Evolutionary conservation across 2,888 invertebrate species (phyloP), one percentile per base, ranked within the genome.

Genomic region (Amaurobius ferox): DNA sequence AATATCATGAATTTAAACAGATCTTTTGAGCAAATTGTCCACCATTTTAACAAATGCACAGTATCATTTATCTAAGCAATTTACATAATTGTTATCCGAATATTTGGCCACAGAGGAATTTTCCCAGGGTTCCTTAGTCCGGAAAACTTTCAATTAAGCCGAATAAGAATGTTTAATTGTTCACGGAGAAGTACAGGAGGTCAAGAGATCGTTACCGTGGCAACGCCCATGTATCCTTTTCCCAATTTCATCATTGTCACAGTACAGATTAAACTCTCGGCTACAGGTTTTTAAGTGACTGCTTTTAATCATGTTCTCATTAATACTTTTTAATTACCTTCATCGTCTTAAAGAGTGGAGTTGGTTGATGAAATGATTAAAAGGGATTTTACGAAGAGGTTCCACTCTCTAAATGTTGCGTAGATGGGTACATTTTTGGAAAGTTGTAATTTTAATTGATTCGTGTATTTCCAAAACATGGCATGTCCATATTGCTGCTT

Each of bases 291-390:
- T 55, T 55, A 55, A 23, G 26, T 23, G 73, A 71, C 73, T 73
- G 35, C 76, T 62, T 81, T 81, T 76, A 81, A 76, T 81, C 83
- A 72, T 83, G 76, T 83, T 83, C 77, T 83, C 83, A 83, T 76
- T 83, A 83, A 77, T 83, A 76, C 76, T 83, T 83, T 83, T 83
- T 83, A 83, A 83, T 83, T 83, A 83, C 81, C 44, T 39, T 35
- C 76, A 61, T n/a, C 83, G 64, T 83, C 77, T 83, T 83, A 83
- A 83, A 70, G 71, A 83, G 83, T 66, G 44, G 61, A 64, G 71
- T 77, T 73, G 55, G 64, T 32, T 40, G 48, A 30, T 64, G 28
- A 55, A 19, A 23, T 55, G 19, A 55, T 55, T 55, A 55, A 23
- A 55, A 55, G 23, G 19, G 55, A 55, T 55, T 55, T n/a, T 23